Evolutionary conservation across 2,113 vertebrate genomes (phyloP).

Genomic region (Raphicerus campestris): DNA sequence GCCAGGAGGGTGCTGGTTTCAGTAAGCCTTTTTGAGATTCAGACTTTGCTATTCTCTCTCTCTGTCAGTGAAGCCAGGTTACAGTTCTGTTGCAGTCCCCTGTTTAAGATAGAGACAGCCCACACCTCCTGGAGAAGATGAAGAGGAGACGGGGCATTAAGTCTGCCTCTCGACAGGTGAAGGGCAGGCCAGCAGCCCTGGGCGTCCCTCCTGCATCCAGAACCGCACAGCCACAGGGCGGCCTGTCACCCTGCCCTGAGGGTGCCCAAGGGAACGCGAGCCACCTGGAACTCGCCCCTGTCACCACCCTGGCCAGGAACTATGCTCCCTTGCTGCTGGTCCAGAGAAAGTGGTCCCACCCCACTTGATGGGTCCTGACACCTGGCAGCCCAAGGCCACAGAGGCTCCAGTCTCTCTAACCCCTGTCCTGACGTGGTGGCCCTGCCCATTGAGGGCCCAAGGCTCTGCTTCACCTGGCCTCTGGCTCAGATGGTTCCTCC

Average conservation of each 20-base stretch:
- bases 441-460: no score
- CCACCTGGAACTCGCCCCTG: rapidly evolving
- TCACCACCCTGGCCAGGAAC: neutral
- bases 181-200: neutral
- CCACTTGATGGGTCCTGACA: no score
- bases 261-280: neutral
- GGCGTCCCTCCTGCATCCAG: rapidly evolving
- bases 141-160: conserved; percentile 45
- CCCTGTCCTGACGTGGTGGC: no score
- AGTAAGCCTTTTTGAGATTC: no score
- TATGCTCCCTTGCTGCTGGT: no score
- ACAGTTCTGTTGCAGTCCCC: neutral
- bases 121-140: conserved; percentile 23
- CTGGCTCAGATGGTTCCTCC: no score
- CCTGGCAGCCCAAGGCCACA: no score
- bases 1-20: no score
- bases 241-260: neutral
- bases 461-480: no score
- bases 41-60: no score
- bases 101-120: conserved; percentile 55
- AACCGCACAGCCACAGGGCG: rapidly evolving
- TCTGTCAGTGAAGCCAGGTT: no score
- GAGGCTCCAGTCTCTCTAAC: no score
- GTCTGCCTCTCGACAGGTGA: neutral
- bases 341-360: rapidly evolving